Conservation (phyloP, 2,888 invertebrate species). For the Apoderus coryli region DNA sequence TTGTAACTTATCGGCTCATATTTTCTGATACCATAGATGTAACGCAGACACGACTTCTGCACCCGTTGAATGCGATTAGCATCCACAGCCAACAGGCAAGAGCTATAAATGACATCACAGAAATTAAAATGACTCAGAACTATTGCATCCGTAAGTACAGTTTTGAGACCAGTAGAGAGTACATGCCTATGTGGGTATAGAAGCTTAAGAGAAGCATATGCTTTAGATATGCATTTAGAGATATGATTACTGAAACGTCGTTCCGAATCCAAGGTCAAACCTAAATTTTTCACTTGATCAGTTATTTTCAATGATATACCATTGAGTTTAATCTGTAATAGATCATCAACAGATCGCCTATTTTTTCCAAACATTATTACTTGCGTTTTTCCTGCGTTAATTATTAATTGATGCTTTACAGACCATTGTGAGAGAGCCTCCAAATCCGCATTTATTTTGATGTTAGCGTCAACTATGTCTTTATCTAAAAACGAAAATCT, state of each 20-base stretch:
- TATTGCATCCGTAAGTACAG: neutral
- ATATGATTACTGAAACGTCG: conserved; percentile 1
- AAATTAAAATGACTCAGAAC: neutral
- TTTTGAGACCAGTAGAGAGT: neutral
- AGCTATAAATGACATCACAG: conserved; percentile 1
- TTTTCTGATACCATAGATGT: neutral
- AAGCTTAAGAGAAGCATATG: neutral
- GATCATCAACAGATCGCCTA: neutral
- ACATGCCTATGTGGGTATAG: conserved; percentile 1
- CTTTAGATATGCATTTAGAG: neutral
- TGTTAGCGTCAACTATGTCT: neutral
- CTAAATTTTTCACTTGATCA: neutral
- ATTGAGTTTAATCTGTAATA: neutral
- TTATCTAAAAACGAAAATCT: neutral
- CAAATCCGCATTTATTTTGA: neutral
- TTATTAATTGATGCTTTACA: conserved; percentile 2
- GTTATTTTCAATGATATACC: neutral
- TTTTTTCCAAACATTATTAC: conserved; percentile 1
- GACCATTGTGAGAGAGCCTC: neutral
- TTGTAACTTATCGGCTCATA: too few species aligned
- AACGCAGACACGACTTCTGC: neutral
- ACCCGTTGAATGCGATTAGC: neutral
- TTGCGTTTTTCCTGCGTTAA: neutral
- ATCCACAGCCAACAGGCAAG: neutral
- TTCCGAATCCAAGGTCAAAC: neutral